A percentile compares a stretch with the other conserved stretches of the same genome.
Evolutionary conservation across 2,113 vertebrate species (phyloP).

Genomic region (Gobius niger): DNA sequence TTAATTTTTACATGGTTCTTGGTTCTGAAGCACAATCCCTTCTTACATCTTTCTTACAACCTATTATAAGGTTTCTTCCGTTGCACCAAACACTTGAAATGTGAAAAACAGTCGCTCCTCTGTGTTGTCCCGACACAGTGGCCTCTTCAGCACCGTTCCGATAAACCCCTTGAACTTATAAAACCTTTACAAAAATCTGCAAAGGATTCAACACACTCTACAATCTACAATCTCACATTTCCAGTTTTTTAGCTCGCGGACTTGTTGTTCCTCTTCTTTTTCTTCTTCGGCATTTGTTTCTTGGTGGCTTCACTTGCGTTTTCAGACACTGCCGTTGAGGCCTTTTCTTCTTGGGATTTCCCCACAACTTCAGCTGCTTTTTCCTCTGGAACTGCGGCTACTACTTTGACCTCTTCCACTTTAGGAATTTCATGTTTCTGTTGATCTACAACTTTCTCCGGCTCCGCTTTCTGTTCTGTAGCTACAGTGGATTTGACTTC

Average conservation of each 20-base stretch:
- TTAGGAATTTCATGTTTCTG: background rate
- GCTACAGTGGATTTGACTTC: background rate
- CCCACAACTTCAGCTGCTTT: background rate
- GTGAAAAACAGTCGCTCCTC: background rate
- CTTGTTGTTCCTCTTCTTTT: constrained; percentile 62
- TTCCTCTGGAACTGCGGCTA: background rate
- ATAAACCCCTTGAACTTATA: background rate
- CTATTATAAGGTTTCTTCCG: background rate
- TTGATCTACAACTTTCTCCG: background rate
- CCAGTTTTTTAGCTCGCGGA: constrained; percentile 34
- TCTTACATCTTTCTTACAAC: background rate
- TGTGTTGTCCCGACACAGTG: background rate
- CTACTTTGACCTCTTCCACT: background rate
- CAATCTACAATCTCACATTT: constrained; percentile 3
- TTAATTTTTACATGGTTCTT: background rate
- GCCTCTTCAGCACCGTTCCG: background rate
- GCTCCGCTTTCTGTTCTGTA: background rate
- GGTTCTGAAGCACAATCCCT: background rate
- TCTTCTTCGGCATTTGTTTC: constrained; percentile 61
- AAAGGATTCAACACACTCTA: constrained; percentile 19
- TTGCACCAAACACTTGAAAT: background rate
- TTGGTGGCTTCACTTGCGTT: constrained; percentile 12
- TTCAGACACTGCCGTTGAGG: background rate
- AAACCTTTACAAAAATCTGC: constrained; percentile 4
- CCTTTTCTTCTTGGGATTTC: constrained; percentile 7